These are phyloP conservation scores for Macroglossus sobrinus DNA, from an alignment of 2,113 vertebrate species.

Conservation along the genomic window DNA sequence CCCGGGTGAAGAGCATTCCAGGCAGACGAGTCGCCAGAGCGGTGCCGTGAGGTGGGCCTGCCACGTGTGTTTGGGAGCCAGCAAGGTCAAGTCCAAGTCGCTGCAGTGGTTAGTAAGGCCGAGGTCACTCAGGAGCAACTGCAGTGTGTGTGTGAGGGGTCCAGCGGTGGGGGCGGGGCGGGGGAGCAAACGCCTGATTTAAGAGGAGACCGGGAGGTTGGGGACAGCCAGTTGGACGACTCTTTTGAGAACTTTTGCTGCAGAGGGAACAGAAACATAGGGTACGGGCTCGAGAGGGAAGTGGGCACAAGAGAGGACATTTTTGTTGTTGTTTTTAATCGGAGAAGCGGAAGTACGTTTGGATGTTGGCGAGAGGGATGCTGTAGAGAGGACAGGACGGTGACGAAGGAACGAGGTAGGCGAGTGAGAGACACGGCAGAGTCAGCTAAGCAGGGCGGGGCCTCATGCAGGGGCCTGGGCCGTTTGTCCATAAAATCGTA, in stretches of 20 bases:
- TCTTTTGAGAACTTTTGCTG: background rate
- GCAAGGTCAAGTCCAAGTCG: background rate
- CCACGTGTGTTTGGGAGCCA: background rate
- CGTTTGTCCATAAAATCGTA: accelerated
- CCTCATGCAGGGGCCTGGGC: background rate
- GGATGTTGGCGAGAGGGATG: background rate
- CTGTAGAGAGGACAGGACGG: background rate
- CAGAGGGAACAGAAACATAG: background rate
- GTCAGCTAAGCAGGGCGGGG: too few species aligned
- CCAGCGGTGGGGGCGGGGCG: too few species aligned
- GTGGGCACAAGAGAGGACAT: background rate
- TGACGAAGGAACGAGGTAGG: background rate
- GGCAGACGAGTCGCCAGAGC: background rate
- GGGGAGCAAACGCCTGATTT: background rate
- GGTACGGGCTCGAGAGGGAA: background rate
- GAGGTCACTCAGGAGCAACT: too few species aligned
- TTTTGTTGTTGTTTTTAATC: background rate
- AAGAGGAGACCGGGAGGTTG: background rate
- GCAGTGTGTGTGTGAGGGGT: background rate
- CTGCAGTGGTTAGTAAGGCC: background rate
- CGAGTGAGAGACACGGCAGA: background rate
- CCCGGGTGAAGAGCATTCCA: background rate
- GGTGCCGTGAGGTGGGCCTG: background rate
- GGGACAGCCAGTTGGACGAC: background rate
- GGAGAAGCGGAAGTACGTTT: background rate